These are phyloP conservation scores for Gallinago solitaria DNA, from an alignment of 2,797 vertebrate genomes.

Conservation along the genomic window DNA sequence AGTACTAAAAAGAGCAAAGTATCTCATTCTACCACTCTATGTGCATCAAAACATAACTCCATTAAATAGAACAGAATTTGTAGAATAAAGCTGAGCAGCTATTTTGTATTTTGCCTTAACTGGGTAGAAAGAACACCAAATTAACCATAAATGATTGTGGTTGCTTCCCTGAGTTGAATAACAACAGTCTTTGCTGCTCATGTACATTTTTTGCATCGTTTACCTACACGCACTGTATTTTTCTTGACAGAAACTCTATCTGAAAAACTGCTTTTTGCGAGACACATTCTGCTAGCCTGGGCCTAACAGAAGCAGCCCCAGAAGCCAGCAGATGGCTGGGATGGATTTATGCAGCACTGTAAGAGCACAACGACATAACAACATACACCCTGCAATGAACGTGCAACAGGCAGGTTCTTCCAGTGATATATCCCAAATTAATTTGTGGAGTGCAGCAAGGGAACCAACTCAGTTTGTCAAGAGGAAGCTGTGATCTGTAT, in stretches of 20 bases:
- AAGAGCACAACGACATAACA: background rate
- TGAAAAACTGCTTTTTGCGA: rapidly evolving
- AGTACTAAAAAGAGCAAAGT: background rate
- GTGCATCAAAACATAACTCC: background rate
- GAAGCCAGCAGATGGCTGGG: background rate
- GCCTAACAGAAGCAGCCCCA: background rate
- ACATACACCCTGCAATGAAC: rapidly evolving
- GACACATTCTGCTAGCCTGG: background rate
- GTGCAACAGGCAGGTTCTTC: background rate
- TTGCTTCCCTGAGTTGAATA: rapidly evolving
- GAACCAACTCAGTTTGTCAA: background rate
- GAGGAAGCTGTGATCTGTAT: background rate
- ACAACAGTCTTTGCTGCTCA: background rate
- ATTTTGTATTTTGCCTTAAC: background rate
- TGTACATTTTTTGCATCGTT: rapidly evolving
- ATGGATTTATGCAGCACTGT: background rate
- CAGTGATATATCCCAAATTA: background rate
- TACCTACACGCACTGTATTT: background rate
- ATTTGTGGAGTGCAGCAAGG: rapidly evolving
- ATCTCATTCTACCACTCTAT: background rate
- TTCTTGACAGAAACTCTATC: background rate
- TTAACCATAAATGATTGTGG: rapidly evolving
- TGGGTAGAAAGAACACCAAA: background rate
- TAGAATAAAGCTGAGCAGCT: background rate
- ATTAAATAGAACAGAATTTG: background rate